Evolutionary conservation across 2,113 vertebrate species (phyloP).

Genomic region (Garra rufa): DNA sequence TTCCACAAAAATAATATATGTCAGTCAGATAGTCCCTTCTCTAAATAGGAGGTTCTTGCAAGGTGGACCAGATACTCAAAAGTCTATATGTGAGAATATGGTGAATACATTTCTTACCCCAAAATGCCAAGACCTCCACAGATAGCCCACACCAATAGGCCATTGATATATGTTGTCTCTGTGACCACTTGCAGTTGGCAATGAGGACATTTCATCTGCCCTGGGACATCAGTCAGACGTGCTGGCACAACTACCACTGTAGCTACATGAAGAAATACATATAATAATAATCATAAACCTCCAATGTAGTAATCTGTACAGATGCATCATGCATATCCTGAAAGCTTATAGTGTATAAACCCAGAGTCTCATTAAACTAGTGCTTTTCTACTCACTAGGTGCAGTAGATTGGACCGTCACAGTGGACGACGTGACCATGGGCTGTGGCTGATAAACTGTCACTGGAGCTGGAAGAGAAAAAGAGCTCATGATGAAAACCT

Average conservation of each 20-base stretch:
- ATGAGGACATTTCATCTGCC: constrained; percentile 18
- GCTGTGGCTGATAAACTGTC: neutral
- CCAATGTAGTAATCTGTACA: neutral
- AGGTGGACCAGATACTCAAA: neutral
- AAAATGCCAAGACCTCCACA: constrained; percentile 59
- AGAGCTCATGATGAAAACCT: neutral
- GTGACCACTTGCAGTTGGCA: constrained; percentile 41
- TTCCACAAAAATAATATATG: neutral
- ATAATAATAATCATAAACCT: neutral
- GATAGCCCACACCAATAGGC: constrained; percentile 69
- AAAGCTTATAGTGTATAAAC: neutral
- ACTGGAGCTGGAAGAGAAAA: neutral
- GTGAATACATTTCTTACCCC: neutral
- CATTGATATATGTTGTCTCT: constrained; percentile 29
- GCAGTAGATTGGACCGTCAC: neutral
- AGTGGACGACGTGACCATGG: neutral
- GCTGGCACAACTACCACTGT: neutral
- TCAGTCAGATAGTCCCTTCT: too few species aligned
- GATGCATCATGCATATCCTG: neutral
- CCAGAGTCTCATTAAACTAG: neutral
- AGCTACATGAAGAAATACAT: neutral
- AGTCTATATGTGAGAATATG: too few species aligned
- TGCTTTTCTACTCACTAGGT: neutral
- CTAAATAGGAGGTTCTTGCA: too few species aligned
- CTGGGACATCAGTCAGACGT: neutral